Percentiles rank a stretch among this genome's conserved stretches.
Conservation (phyloP, 2,797 vertebrate species). For the Rhinatrema bivittatum region DNA sequence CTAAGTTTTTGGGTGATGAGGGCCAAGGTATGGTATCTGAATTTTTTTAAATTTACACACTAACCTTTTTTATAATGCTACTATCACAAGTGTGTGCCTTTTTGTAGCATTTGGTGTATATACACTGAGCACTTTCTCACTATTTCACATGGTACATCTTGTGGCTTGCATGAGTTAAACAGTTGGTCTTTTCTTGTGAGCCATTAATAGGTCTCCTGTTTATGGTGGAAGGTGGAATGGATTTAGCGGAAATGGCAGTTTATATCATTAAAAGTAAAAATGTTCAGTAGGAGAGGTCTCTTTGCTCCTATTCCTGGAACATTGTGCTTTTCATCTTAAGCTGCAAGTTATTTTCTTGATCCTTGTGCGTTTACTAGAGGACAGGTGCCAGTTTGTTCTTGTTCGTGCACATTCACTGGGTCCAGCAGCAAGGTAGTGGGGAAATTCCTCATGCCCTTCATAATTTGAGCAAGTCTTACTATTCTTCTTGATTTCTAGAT, state of each 20-base stretch:
- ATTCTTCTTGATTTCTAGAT: slow-evolving; percentile 75
- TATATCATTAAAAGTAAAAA: no score
- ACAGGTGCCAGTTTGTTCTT: slow-evolving; percentile 64
- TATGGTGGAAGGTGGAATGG: slow-evolving; percentile 63
- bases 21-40: slow-evolving; percentile 59
- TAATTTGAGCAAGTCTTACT: no score
- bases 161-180: slow-evolving; percentile 67
- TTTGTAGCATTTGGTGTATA: slow-evolving; percentile 64
- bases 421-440: slow-evolving; percentile 69
- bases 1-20: slow-evolving; percentile 62
- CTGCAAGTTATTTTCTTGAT: slow-evolving; percentile 61
- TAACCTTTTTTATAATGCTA: slow-evolving; percentile 60
- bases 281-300: slow-evolving; percentile 64
- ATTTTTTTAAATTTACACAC: slow-evolving; percentile 32
- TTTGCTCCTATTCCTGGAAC: no score
- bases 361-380: slow-evolving; percentile 59
- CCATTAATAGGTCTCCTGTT: slow-evolving; percentile 60
- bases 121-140: slow-evolving; percentile 58
- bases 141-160: slow-evolving; percentile 56
- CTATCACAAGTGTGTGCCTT: slow-evolving; percentile 56
- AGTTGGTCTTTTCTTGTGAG: slow-evolving; percentile 61
- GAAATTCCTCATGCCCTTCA: slow-evolving; percentile 55
- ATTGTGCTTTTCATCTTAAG: slow-evolving; percentile 60
- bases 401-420: slow-evolving; percentile 65
- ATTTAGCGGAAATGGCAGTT: no score